Evolutionary conservation across 2,113 vertebrate genomes (phyloP).

Genomic region (Brienomyrus longianalis): DNA sequence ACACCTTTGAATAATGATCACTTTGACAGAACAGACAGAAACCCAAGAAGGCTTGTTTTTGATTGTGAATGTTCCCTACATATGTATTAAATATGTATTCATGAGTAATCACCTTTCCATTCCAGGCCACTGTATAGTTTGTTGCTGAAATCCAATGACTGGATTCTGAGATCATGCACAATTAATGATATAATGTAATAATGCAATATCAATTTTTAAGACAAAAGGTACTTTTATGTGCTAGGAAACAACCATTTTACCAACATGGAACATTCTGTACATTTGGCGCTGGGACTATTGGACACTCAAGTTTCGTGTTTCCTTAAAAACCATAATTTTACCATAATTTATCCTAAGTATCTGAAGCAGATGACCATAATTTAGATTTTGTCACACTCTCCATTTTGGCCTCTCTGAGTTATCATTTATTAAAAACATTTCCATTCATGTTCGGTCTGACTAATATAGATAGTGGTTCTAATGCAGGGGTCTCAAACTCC

Average conservation of each 20-base stretch:
- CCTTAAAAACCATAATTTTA: neutral
- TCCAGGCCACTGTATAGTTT: neutral
- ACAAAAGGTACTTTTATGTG: neutral
- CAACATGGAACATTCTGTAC: neutral
- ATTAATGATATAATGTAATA: neutral
- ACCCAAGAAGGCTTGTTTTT: no score
- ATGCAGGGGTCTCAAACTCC: no score
- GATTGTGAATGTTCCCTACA: neutral
- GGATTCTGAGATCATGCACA: neutral
- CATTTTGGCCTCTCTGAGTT: neutral
- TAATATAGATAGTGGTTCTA: neutral
- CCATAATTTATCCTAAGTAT: neutral
- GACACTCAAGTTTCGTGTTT: neutral
- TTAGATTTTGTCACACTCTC: neutral
- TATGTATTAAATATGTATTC: neutral
- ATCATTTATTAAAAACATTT: neutral
- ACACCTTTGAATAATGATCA: no score
- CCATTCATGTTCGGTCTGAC: neutral
- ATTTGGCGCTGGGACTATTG: neutral
- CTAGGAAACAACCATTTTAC: neutral
- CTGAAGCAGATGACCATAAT: neutral
- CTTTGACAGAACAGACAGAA: no score
- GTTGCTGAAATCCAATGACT: neutral
- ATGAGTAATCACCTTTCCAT: neutral
- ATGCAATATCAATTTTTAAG: neutral